Evolutionary conservation across 2,797 vertebrate species (phyloP).

Genomic region (Dermochelys coriacea): DNA sequence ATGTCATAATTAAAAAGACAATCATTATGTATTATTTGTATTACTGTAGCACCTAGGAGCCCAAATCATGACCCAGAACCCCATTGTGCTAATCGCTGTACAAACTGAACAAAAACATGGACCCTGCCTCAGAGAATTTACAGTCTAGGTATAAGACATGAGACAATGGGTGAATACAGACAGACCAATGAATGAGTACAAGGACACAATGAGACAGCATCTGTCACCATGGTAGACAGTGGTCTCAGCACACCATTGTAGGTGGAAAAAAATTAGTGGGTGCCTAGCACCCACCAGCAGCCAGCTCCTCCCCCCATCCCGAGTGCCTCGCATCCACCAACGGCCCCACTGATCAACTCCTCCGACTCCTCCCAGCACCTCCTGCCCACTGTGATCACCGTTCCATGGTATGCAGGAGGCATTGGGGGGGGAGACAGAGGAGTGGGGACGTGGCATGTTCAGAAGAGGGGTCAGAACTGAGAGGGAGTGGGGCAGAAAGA

Average conservation of each 20-base stretch:
- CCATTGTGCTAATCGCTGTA: not conserved
- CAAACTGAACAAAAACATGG: not conserved
- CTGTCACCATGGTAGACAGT: not conserved
- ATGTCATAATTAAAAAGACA: not conserved
- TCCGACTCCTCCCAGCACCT: no score
- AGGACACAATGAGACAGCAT: not conserved
- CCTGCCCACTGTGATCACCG: no score
- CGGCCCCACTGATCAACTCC: no score
- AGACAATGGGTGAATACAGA: not conserved
- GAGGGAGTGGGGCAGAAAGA: no score
- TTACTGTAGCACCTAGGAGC: accelerated
- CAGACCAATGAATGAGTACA: not conserved
- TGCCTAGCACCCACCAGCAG: no score
- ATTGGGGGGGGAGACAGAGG: no score
- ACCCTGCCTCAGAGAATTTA: not conserved
- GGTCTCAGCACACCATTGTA: not conserved
- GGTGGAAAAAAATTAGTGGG: no score
- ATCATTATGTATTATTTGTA: not conserved
- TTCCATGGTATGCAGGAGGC: no score
- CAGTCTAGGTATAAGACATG: not conserved
- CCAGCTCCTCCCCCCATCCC: no score
- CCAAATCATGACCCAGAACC: not conserved
- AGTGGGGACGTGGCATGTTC: no score
- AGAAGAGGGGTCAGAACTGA: no score
- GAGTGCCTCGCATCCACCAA: no score